Percentiles rank a stretch among this genome's conserved stretches.
Evolutionary conservation across 2,888 invertebrate genomes (phyloP).

Genomic region (Azorinus chamasolen): DNA sequence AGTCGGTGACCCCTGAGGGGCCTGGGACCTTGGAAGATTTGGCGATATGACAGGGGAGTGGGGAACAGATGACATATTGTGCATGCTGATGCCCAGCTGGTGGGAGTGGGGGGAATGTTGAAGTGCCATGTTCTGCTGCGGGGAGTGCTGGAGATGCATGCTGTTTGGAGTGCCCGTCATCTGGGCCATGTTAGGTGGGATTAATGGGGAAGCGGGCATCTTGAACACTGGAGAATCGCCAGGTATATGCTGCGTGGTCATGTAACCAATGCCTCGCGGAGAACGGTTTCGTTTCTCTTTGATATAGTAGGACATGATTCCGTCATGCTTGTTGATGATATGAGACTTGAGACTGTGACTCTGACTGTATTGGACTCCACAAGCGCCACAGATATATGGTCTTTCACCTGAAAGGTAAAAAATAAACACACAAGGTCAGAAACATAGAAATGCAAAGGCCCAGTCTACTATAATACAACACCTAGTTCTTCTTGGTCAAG

Average conservation of each 20-base stretch:
- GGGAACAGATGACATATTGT: constrained; percentile 46
- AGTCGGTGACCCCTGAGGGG: constrained; percentile 27
- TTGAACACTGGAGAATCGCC: constrained; percentile 77
- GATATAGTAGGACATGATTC: constrained; percentile 86
- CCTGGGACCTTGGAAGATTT: constrained; percentile 41
- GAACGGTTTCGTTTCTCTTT: constrained; percentile 84
- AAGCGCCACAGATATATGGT: constrained; percentile 86
- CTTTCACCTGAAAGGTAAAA: constrained; percentile 52
- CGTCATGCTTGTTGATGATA: constrained; percentile 86
- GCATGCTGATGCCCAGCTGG: constrained; percentile 40
- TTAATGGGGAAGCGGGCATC: constrained; percentile 72
- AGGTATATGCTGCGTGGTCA: constrained; percentile 74
- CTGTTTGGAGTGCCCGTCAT: constrained; percentile 59
- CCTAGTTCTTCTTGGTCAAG: no score
- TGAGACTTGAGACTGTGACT: constrained; percentile 86
- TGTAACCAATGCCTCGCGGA: constrained; percentile 81
- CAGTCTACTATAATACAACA: no score
- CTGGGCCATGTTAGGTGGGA: constrained; percentile 55
- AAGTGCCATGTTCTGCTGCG: constrained; percentile 46
- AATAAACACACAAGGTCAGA: not conserved
- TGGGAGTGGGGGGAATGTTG: constrained; percentile 58
- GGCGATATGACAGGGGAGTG: constrained; percentile 69
- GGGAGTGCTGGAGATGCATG: constrained; percentile 59
- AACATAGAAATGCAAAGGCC: no score
- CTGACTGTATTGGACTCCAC: constrained; percentile 86